phyloP scores from a whole-genome alignment of 2,797 vertebrate species.

The Myotis pilosus region DNA sequence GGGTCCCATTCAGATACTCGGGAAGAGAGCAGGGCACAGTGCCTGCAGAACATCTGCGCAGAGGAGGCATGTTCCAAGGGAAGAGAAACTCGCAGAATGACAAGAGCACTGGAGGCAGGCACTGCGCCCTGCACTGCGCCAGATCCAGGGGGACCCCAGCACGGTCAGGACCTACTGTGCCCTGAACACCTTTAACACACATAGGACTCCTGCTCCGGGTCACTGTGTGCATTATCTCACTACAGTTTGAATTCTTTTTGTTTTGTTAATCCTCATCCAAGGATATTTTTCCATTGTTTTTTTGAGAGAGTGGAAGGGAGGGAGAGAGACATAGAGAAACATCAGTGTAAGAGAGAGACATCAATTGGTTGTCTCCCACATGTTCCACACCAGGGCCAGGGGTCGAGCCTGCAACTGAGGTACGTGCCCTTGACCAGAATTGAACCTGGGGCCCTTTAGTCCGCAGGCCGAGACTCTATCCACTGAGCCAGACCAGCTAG shows the following conservation, averaged over 20 bases:
- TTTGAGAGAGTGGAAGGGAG: no score
- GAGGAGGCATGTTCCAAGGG: neutral
- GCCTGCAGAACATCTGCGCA: neutral
- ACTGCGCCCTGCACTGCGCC: neutral
- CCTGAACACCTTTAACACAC: neutral
- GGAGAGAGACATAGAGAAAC: no score
- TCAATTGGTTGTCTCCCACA: no score
- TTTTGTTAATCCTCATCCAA: no score
- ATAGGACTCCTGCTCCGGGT: neutral
- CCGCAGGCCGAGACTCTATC: no score
- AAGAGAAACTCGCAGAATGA: neutral
- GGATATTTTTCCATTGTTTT: no score
- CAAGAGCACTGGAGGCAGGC: neutral
- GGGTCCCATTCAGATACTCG: neutral
- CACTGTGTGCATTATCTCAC: neutral
- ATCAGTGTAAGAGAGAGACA: no score
- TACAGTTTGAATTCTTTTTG: neutral
- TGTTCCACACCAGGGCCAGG: no score
- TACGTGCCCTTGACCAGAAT: no score
- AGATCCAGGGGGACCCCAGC: neutral
- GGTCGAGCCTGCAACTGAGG: no score
- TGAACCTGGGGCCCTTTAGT: no score
- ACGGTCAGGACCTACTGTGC: neutral
- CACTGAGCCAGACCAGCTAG: no score
- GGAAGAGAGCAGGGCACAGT: neutral